A percentile compares a stretch with the other conserved stretches of the same genome.
These are phyloP conservation scores for Miltochrista miniata DNA, from an alignment of 2,888 invertebrate genomes.

Conservation along the genomic window DNA sequence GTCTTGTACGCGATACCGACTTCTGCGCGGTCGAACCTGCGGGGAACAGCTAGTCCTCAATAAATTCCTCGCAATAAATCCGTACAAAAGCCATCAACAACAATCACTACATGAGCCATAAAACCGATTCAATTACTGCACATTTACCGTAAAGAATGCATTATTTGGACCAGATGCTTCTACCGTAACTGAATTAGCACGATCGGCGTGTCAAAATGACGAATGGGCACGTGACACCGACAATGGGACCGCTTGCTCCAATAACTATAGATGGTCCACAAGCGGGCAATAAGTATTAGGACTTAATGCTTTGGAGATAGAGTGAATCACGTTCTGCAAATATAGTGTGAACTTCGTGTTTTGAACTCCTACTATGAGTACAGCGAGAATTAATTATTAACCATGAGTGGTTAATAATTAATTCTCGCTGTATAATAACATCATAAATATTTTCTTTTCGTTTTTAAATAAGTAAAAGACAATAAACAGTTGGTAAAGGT, in stretches of 20 bases:
- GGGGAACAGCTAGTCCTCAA: too few species aligned
- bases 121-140: slow-evolving; percentile 29
- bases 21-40: too few species aligned
- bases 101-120: slow-evolving; percentile 21
- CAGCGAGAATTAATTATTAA: too few species aligned
- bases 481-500: too few species aligned
- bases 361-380: not conserved
- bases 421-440: not conserved
- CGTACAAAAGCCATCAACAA: slow-evolving; percentile 14
- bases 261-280: slow-evolving; percentile 30
- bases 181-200: slow-evolving; percentile 30
- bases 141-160: slow-evolving; percentile 34
- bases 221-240: slow-evolving; percentile 62
- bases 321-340: slow-evolving; percentile 62
- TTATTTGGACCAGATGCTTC: slow-evolving; percentile 33
- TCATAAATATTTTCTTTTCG: too few species aligned
- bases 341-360: slow-evolving; percentile 17
- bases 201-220: slow-evolving; percentile 54
- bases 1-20: too few species aligned
- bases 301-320: slow-evolving; percentile 51
- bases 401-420: not conserved
- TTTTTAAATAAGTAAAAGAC: too few species aligned
- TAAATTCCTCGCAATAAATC: not conserved
- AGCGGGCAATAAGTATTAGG: slow-evolving; percentile 44
- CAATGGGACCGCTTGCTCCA: slow-evolving; percentile 52